These are phyloP conservation scores for Andrena praecox DNA, from an alignment of 2,888 invertebrate species.

Conservation along the genomic window DNA sequence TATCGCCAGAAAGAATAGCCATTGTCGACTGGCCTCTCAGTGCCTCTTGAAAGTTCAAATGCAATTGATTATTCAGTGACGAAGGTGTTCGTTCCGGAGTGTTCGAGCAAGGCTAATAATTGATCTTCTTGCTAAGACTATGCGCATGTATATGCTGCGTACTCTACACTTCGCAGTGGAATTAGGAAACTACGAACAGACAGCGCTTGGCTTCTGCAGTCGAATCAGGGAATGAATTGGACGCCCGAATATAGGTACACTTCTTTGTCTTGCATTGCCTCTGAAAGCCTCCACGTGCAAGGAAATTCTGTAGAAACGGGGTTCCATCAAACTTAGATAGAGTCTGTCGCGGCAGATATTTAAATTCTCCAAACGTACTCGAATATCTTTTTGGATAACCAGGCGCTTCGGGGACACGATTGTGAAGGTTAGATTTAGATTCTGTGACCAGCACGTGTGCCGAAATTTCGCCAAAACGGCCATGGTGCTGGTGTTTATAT, in stretches of 20 bases:
- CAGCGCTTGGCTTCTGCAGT: neutral
- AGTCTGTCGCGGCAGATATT: neutral
- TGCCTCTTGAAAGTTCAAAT: neutral
- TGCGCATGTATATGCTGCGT: neutral
- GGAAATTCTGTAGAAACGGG: too few relatives aligned
- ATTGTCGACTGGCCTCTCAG: neutral
- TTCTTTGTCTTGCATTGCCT: too few relatives aligned
- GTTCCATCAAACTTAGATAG: too few relatives aligned
- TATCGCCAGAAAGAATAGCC: neutral
- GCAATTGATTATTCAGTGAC: too few relatives aligned
- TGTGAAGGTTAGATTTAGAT: neutral
- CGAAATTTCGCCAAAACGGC: conserved; percentile 2
- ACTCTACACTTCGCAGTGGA: neutral
- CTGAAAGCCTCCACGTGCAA: too few relatives aligned
- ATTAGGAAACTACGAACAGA: neutral
- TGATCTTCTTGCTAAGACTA: neutral
- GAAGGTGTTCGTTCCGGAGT: too few relatives aligned
- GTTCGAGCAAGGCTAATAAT: too few relatives aligned
- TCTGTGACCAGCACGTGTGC: neutral
- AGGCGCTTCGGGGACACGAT: too few relatives aligned
- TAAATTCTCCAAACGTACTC: neutral
- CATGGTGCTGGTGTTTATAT: conserved; percentile 30
- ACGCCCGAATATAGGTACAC: too few relatives aligned
- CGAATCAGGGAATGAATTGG: neutral
- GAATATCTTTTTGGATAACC: too few relatives aligned